Percentiles rank a stretch among this genome's conserved stretches.
phyloP scores from a whole-genome alignment of 37 sponge, comb jelly and placozoan species.

The Spongilla lacustris region DNA sequence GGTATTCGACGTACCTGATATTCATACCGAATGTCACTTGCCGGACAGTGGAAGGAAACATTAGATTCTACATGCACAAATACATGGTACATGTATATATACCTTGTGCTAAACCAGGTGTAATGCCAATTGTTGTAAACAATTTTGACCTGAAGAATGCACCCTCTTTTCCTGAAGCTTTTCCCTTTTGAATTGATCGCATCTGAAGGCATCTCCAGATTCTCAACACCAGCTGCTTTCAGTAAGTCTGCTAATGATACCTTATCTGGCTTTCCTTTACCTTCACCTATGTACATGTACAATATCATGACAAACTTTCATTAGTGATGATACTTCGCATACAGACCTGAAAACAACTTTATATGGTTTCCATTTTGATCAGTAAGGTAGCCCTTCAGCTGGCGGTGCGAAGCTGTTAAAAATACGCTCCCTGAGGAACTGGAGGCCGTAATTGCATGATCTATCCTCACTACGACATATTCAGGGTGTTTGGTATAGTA shows the following conservation, averaged over 20 bases:
- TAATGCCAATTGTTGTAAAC: slow-evolving; percentile 50
- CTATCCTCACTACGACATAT: slow-evolving; percentile 56
- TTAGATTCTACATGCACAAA: too few species aligned
- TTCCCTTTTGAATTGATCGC: slow-evolving; percentile 49
- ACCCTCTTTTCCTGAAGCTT: slow-evolving; percentile 54
- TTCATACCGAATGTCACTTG: slow-evolving; percentile 17
- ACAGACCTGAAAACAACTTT: slow-evolving; percentile 13
- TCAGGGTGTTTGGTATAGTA: slow-evolving; percentile 71
- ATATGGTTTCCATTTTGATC: slow-evolving; percentile 35
- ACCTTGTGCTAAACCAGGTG: slow-evolving; percentile 59
- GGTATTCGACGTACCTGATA: slow-evolving; percentile 44
- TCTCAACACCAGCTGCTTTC: slow-evolving; percentile 60
- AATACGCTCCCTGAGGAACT: slow-evolving; percentile 20
- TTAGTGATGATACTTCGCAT: too few species aligned
- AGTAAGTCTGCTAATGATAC: slow-evolving; percentile 56
- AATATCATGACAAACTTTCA: too few species aligned
- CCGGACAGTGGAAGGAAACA: too few species aligned
- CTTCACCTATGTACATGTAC: too few species aligned
- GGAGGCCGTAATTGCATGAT: slow-evolving; percentile 63
- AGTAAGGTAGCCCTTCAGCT: slow-evolving; percentile 53
- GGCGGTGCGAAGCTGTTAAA: slow-evolving; percentile 52
- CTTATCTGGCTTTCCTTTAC: slow-evolving; percentile 62
- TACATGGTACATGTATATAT: too few species aligned
- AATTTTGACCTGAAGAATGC: slow-evolving; percentile 50
- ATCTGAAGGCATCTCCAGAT: slow-evolving; percentile 56